Base-by-base conservation (phyloP, 1,140 invertebrate species). In the Drosophila melanica region DNA sequence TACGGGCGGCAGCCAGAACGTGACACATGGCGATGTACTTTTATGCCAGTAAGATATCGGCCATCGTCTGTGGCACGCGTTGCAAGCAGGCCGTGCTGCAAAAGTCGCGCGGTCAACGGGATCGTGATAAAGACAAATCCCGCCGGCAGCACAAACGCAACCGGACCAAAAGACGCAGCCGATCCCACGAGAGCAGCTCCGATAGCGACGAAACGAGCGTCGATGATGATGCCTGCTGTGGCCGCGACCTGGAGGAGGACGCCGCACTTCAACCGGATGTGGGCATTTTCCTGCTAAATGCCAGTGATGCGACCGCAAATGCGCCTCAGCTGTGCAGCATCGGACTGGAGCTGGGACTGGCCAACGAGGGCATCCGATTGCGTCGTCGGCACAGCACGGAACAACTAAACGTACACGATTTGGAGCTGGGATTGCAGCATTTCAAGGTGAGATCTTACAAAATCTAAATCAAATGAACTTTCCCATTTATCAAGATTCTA, bases 21-120 rank as follows among this genome's bases (percentile, higher is more conserved):
- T 92, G 90, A 92, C 90, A 90, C 87, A 92, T 92, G 91, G 91
- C 91, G 78, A 92, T 92, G 90, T 92, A 92, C 85, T 92, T 92
- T 92, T 91, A 92, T 90, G 90, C 91, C 85, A 92, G 80, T 78
- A 91, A 92, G 66, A 87, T 92, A 86, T 92, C 90, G 53, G 86
- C 90, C 71, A 91, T 92, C 76, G 86, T 90, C 75, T 92, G 91
- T 77, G 90, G 91, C 54, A 84, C 86, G 72, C 86, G 91, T 62
- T 92, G 91, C 89, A 90, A 86, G 74, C 90, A 90, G 57, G 80
- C 75, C 39, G 90, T 92, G 65, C 59, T 90, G 65, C 90, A 92
- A 63, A 91, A 92, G 70, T 91, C 90, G 58, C 90, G 90, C 77
- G 91, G 84, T 90, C 93, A 93, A 92, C 91, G 93, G 81, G 92